Conservation (phyloP, 2,797 vertebrate genomes). For the Taenioides sp. region DNA sequence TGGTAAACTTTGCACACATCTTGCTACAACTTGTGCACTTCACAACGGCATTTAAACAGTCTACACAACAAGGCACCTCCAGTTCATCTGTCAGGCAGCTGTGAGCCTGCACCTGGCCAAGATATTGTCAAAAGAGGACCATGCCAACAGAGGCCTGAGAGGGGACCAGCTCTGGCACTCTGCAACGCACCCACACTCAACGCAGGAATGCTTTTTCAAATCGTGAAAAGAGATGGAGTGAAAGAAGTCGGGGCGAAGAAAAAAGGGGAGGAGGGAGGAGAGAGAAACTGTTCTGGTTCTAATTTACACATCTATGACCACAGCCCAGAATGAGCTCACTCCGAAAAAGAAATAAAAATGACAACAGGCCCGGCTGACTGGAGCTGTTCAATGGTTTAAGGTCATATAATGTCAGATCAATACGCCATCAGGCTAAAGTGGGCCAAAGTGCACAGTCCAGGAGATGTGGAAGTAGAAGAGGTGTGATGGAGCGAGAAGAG, state of each 20-base stretch:
- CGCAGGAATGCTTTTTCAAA: slow-evolving; percentile 76
- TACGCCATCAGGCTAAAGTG: slow-evolving; percentile 40
- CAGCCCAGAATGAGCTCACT: slow-evolving; percentile 77
- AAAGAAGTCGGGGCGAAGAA: slow-evolving; percentile 39
- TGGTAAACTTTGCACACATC: slow-evolving; percentile 23
- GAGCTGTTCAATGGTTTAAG: slow-evolving; percentile 37
- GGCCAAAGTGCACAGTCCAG: slow-evolving; percentile 27
- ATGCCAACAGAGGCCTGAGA: slow-evolving; percentile 38
- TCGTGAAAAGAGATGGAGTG: slow-evolving; percentile 65
- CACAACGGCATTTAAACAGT: slow-evolving; percentile 52
- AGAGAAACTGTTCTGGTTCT: slow-evolving; percentile 76
- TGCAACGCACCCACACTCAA: slow-evolving; percentile 64
- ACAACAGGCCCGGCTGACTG: slow-evolving; percentile 30
- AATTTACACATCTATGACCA: slow-evolving; percentile 82
- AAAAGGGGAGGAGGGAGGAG: slow-evolving; percentile 50
- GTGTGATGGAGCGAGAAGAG: slow-evolving; percentile 18
- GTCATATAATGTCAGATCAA: slow-evolving; percentile 39
- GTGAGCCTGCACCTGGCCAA: slow-evolving; percentile 73
- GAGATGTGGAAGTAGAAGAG: slow-evolving; percentile 39
- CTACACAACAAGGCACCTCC: slow-evolving; percentile 73
- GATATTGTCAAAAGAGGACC: slow-evolving; percentile 48
- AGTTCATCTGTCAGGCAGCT: slow-evolving; percentile 74
- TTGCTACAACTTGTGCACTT: slow-evolving; percentile 36
- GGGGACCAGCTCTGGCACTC: slow-evolving; percentile 47
- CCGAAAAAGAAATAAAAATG: slow-evolving; percentile 52